phyloP scores from a whole-genome alignment of 2,113 vertebrate genomes.

The Lophochroa leadbeateri region DNA sequence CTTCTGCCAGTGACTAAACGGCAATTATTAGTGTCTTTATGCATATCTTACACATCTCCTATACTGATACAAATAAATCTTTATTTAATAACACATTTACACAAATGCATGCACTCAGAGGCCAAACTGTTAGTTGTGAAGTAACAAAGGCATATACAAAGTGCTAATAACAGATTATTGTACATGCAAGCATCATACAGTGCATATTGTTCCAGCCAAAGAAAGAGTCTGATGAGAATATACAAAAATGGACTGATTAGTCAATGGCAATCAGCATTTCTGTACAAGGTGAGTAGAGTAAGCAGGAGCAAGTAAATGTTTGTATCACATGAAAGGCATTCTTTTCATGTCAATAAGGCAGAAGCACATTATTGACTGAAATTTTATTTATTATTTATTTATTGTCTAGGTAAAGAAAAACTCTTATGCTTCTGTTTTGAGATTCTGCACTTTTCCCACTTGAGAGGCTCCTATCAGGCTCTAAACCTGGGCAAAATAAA shows the following conservation, averaged over 20 bases:
- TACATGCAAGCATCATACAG: constrained; percentile 81
- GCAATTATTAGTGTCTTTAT: constrained; percentile 7
- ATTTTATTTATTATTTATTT: constrained; percentile 37
- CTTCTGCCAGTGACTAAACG: constrained; percentile 46
- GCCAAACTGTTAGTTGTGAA: constrained; percentile 78
- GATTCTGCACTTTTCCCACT: constrained; percentile 46
- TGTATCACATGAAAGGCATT: constrained; percentile 52
- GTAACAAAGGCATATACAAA: constrained; percentile 74
- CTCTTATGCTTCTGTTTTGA: constrained; percentile 21
- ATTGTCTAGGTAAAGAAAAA: background rate
- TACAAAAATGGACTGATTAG: constrained; percentile 78
- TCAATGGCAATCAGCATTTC: constrained; percentile 67
- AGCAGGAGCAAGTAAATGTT: constrained; percentile 63
- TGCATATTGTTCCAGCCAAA: constrained; percentile 82
- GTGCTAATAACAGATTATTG: constrained; percentile 72
- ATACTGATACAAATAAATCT: constrained; percentile 50
- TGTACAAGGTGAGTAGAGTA: constrained; percentile 63
- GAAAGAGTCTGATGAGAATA: constrained; percentile 78
- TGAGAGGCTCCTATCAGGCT: constrained; percentile 27
- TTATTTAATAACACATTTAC: constrained; percentile 51
- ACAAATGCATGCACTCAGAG: constrained; percentile 77
- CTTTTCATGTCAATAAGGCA: constrained; percentile 53
- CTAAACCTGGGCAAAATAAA: background rate
- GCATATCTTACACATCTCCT: background rate
- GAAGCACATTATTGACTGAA: constrained; percentile 63